Evolutionary conservation across 2,113 vertebrate genomes (phyloP), one percentile per base, ranked within the genome.

Genomic region (Sorex fumeus): DNA sequence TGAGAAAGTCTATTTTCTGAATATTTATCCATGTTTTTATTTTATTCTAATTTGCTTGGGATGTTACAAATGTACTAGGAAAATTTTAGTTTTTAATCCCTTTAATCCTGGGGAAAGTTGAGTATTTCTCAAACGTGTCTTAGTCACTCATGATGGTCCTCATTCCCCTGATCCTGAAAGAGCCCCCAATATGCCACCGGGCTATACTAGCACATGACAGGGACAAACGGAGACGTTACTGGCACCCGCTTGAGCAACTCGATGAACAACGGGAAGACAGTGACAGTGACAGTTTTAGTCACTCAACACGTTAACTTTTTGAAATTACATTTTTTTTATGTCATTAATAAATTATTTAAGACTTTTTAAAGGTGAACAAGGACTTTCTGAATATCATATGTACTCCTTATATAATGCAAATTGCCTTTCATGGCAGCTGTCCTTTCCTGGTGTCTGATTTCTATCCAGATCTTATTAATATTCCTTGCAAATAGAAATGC

Each of bases 391-490:
- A 93, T 95, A 90, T 92, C 67, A 69, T 82, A 72, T 86, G 90
- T 76, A 93, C 86, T 95, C 79, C 91, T 91, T 74, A 15, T 60
- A 90, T 93, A 93, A 94, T 93, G 92, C 83, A 94, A 93, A 90
- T 62, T 32, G 90, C 67, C 50, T 90, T 79, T 93, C 72, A 72
- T 13, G 77, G 88, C 91, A 95, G 93, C 93, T 95, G 88, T 94
- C 92, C 79, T 76, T 95, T 94, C 70, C 83, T 66, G 83, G 94
- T 95, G 67, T 95, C 94, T 95, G 93, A 96, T 96, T 96, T 90
- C 94, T 95, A 95, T 88, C 95, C 88, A 93, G 91, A 86, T 34
- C 95, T 95, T 88, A 97, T 96, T 97, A 95, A 95, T 95, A 95
- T 92, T 95, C 92, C 90, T 81, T 90, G 34, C 72, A 80, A 91